Conservation (phyloP, 1,140 invertebrate genomes). For the Chlorops oryzae region DNA sequence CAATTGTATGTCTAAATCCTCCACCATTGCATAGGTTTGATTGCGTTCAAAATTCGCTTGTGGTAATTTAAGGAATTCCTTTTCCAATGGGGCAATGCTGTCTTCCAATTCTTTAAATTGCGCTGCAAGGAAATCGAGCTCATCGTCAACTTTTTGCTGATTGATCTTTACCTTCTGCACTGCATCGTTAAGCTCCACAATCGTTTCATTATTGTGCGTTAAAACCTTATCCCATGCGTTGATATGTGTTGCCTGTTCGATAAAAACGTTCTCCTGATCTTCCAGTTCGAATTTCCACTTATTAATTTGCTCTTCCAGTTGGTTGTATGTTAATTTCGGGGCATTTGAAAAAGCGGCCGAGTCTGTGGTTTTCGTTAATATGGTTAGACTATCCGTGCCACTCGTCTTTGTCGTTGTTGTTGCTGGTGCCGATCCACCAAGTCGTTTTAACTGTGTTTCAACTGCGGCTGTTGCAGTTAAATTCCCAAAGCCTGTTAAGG, state of each 20-base stretch:
- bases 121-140: constrained; percentile 85
- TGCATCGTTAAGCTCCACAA: constrained; percentile 76
- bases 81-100: constrained; percentile 76
- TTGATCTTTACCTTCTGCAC: constrained; percentile 82
- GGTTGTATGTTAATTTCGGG: constrained; percentile 65
- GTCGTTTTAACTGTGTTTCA: not conserved
- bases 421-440: not conserved
- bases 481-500: too few species aligned
- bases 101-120: constrained; percentile 92
- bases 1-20: constrained; percentile 85
- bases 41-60: constrained; percentile 79
- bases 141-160: constrained; percentile 83
- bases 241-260: constrained; percentile 89
- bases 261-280: constrained; percentile 88
- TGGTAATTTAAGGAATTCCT: constrained; percentile 64
- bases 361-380: constrained; percentile 12
- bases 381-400: constrained; percentile 6
- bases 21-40: constrained; percentile 79
- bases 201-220: constrained; percentile 88
- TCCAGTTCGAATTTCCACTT: constrained; percentile 93
- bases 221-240: constrained; percentile 91
- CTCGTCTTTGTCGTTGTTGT: not conserved
- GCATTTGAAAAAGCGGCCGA: constrained; percentile 1
- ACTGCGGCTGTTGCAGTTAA: constrained; percentile 24
- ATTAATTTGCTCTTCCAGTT: constrained; percentile 89